Percentiles rank a stretch among this genome's conserved stretches.
These are phyloP conservation scores for Lateolabrax maculatus DNA, from an alignment of 2,797 vertebrate genomes.

Conservation along the genomic window DNA sequence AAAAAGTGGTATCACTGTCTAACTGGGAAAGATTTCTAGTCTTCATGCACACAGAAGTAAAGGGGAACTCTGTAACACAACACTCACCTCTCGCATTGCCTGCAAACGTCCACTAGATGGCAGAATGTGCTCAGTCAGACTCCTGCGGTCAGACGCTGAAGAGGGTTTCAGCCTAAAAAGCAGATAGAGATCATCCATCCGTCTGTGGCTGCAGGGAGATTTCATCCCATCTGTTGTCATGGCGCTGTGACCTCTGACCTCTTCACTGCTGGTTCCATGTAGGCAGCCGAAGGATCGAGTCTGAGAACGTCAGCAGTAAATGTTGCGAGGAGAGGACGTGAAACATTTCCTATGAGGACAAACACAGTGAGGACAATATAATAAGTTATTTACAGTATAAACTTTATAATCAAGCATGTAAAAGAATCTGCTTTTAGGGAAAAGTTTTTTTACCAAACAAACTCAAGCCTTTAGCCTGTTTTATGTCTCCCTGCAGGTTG, in stretches of 20 bases:
- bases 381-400: not conserved
- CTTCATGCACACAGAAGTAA: not conserved
- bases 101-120: conserved; percentile 25
- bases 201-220: not conserved
- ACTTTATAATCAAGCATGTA: not conserved
- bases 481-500: too few relatives aligned
- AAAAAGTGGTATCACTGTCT: not conserved
- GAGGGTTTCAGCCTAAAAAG: not conserved
- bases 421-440: too few relatives aligned
- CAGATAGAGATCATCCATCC: not conserved
- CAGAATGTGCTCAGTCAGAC: conserved; percentile 6
- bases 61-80: too few relatives aligned
- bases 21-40: not conserved
- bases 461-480: too few relatives aligned
- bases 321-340: not conserved
- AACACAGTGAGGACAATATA: not conserved
- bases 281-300: too few relatives aligned
- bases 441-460: too few relatives aligned
- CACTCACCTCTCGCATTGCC: not conserved
- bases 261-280: not conserved
- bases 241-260: conserved; percentile 11
- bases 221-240: not conserved
- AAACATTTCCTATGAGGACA: not conserved
- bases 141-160: not conserved
- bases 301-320: too few relatives aligned